Conservation (phyloP, 2,113 vertebrate genomes). For the Conger conger region DNA sequence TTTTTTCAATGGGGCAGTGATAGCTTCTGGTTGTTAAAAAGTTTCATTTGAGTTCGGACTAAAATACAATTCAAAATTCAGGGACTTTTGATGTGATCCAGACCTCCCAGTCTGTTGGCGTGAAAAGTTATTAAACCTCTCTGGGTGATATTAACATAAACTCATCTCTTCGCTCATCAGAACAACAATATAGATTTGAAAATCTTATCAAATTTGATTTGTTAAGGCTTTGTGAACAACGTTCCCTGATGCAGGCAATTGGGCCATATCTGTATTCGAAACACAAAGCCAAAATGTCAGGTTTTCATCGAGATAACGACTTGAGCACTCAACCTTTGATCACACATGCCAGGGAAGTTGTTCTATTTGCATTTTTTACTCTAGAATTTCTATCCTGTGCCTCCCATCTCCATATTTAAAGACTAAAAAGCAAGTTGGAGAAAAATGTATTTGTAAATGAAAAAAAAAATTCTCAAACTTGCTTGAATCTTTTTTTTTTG, state of each 20-base stretch:
- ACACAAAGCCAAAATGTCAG: neutral
- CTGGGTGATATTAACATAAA: neutral
- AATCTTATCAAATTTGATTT: neutral
- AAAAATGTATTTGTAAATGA: no score
- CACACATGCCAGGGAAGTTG: constrained; percentile 22
- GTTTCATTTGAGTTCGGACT: neutral
- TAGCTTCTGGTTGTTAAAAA: neutral
- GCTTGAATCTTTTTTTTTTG: constrained; percentile 53
- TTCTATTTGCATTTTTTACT: constrained; percentile 52
- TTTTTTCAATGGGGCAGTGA: neutral
- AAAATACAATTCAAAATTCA: neutral
- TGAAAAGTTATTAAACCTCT: neutral
- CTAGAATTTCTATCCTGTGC: constrained; percentile 60
- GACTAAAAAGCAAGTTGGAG: neutral
- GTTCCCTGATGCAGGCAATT: neutral
- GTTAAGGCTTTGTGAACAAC: neutral
- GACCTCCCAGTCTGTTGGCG: constrained; percentile 1
- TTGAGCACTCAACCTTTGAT: neutral
- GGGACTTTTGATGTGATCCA: neutral
- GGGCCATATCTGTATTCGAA: neutral
- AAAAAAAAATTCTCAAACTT: constrained; percentile 62
- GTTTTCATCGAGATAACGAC: neutral
- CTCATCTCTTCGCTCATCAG: neutral
- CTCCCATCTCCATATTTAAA: constrained; percentile 48
- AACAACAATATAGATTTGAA: neutral